Conservation (phyloP, 2,113 vertebrate genomes). For the Egretta garzetta region DNA sequence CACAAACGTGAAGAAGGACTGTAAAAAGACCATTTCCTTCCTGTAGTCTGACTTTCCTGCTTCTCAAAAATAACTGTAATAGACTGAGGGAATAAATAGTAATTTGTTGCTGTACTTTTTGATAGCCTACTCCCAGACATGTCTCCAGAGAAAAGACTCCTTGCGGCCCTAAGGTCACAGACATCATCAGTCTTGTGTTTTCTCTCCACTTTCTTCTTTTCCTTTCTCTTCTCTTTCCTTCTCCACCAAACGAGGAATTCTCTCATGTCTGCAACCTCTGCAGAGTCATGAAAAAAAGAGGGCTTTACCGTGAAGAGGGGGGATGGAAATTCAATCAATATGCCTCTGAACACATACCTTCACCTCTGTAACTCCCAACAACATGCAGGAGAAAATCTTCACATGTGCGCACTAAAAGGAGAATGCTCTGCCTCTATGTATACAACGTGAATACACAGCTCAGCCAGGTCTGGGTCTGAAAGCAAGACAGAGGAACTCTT, state of each 20-base stretch:
- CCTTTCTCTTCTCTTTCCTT: neutral
- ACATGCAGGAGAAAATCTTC: neutral
- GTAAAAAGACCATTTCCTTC: neutral
- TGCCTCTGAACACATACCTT: neutral
- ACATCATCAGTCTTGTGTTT: neutral
- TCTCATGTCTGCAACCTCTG: neutral
- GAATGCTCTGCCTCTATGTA: neutral
- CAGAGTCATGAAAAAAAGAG: too few species aligned
- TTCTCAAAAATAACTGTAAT: neutral
- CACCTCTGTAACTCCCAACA: neutral
- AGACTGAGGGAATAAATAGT: neutral
- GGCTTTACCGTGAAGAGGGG: neutral
- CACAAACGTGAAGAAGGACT: neutral
- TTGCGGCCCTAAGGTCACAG: conserved; percentile 22
- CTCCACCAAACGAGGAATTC: neutral
- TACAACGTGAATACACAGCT: neutral
- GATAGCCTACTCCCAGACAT: neutral
- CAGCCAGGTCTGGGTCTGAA: neutral
- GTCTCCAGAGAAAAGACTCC: neutral
- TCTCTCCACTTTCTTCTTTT: neutral
- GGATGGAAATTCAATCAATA: neutral
- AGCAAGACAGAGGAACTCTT: neutral
- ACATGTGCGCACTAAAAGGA: neutral
- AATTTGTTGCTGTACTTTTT: neutral
- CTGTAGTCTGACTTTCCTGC: neutral